Evolutionary conservation across 1,140 invertebrate species (phyloP), one percentile per base, ranked within the genome.

Genomic region (Philotrypesis tridentata): DNA sequence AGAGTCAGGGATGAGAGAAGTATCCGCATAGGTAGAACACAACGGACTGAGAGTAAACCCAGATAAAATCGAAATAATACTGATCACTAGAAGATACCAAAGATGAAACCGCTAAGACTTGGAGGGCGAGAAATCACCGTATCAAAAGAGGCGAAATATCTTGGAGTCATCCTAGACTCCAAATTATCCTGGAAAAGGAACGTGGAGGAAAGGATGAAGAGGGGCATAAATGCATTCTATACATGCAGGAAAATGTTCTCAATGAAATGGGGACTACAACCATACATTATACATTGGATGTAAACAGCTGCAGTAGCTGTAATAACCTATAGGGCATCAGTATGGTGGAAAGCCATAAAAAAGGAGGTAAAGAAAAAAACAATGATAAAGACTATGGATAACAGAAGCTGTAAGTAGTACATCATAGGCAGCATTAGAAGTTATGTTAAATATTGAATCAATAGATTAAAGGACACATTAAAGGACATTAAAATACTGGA

Each of bases 171-270:
- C n/a, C n/a, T n/a, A n/a, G n/a, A n/a, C n/a, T n/a, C n/a, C n/a
- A n/a, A n/a, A n/a, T n/a, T n/a, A n/a, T n/a, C n/a, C n/a, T n/a
- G n/a, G n/a, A n/a, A n/a, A n/a, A n/a, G n/a, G n/a, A n/a, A n/a
- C n/a, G n/a, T 61, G 21, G 60, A 61, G 60, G n/a, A 61, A 61
- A 61, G 60, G n/a, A 61, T 61, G 60, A n/a, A 61, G n/a, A 61
- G n/a, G n/a, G 23, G 29, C 17, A 8, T 8, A 78, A 72, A 40
- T 61, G 17, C 70, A n/a, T 68, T 60, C 27, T 80, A 68, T 43
- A 55, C 68, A 25, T 80, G 79, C 25, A 63, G 70, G 31, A 37
- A 68, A 33, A 43, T 65, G 23, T 7, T 80, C 7, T 68, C 68
- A 14, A 23, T 23, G 65, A 65, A 12, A 8, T 73, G 79, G 67